phyloP scores from a whole-genome alignment of 2,113 vertebrate species.

The Nerophis lumbriciformis region DNA sequence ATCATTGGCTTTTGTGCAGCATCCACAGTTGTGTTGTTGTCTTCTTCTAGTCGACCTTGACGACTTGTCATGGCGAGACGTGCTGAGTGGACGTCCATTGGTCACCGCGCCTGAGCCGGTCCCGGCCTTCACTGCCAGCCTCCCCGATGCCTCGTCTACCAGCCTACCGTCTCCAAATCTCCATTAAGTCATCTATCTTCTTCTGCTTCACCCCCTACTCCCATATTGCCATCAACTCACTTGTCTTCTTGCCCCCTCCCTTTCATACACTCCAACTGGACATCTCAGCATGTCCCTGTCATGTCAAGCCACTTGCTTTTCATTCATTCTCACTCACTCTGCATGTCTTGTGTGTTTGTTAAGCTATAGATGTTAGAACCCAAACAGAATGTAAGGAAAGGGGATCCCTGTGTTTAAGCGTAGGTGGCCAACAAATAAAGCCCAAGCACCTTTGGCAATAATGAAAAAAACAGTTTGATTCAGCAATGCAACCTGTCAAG shows the following conservation, averaged over 20 bases:
- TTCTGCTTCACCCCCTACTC: slow-evolving; percentile 52
- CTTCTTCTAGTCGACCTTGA: slow-evolving; percentile 43
- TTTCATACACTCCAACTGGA: slow-evolving; percentile 37
- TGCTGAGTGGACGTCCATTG: slow-evolving; percentile 57
- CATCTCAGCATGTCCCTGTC: slow-evolving; percentile 28
- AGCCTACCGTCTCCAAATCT: slow-evolving; percentile 65
- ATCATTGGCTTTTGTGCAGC: background rate
- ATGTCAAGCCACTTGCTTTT: slow-evolving; percentile 23
- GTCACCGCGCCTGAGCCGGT: slow-evolving; percentile 61
- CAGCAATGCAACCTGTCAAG: slow-evolving; percentile 38
- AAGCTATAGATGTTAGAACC: slow-evolving; percentile 18
- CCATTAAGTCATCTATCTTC: slow-evolving; percentile 74
- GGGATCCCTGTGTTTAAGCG: background rate
- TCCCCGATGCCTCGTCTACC: slow-evolving; percentile 69
- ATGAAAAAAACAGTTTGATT: slow-evolving; percentile 34
- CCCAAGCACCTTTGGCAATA: slow-evolving; percentile 36
- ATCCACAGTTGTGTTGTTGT: background rate
- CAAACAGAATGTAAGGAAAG: background rate
- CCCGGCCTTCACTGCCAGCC: slow-evolving; percentile 59
- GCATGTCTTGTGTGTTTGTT: slow-evolving; percentile 12
- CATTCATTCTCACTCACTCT: slow-evolving; percentile 25
- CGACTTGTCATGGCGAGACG: slow-evolving; percentile 58
- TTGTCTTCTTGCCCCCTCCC: slow-evolving; percentile 47
- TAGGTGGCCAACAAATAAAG: background rate
- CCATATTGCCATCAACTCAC: slow-evolving; percentile 57